phyloP scores from a whole-genome alignment of 2,797 vertebrate genomes.

The Macropus fuliginosus region DNA sequence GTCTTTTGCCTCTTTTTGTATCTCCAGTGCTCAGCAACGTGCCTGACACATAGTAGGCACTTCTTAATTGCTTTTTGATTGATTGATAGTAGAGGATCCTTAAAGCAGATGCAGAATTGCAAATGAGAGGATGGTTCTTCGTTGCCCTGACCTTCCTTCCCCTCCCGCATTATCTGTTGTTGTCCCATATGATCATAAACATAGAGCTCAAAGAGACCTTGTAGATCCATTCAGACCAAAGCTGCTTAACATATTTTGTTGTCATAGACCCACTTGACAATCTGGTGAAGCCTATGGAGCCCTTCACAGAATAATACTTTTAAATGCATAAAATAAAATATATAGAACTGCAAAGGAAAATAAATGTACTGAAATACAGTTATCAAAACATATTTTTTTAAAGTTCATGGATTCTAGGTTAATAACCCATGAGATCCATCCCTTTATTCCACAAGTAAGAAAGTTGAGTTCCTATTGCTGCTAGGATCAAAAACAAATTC shows the following conservation, averaged over 20 bases:
- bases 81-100: background rate
- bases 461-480: background rate
- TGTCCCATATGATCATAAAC: background rate
- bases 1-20: background rate
- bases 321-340: background rate
- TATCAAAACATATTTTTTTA: background rate
- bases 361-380: background rate
- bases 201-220: background rate
- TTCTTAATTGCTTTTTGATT: background rate
- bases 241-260: background rate
- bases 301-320: background rate
- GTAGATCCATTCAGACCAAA: background rate
- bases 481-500: background rate
- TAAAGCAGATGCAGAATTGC: background rate
- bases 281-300: background rate
- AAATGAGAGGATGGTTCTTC: background rate
- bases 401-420: background rate
- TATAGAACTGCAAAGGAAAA: background rate
- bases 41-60: background rate
- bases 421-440: background rate
- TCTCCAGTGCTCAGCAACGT: background rate
- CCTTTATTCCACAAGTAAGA: background rate
- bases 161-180: background rate
- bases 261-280: background rate
- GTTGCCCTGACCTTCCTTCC: background rate